Conservation (phyloP, 2,797 vertebrate genomes). For the Sciurus vulgaris region DNA sequence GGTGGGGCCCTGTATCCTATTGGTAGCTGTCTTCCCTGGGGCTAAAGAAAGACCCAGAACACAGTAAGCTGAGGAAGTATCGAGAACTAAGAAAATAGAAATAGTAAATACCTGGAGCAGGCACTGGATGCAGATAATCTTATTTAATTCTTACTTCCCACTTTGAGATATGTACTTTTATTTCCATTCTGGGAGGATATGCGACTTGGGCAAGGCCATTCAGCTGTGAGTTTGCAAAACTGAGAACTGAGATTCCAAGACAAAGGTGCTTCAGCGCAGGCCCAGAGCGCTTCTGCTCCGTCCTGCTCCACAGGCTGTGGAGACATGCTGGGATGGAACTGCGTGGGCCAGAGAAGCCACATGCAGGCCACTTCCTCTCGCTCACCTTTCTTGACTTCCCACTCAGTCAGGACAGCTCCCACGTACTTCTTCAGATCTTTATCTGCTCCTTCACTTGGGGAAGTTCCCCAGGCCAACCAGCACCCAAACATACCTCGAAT, state of each 20-base stretch:
- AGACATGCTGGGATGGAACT: neutral
- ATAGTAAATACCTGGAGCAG: neutral
- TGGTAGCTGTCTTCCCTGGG: neutral
- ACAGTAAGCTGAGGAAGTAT: neutral
- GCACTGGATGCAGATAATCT: neutral
- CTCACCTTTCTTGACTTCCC: constrained; percentile 30
- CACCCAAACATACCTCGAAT: neutral
- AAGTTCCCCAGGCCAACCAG: constrained; percentile 39
- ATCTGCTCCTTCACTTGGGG: constrained; percentile 46
- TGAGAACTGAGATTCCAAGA: neutral
- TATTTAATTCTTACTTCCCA: accelerated
- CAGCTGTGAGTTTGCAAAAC: neutral
- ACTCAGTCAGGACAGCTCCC: constrained; percentile 52
- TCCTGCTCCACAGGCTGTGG: neutral
- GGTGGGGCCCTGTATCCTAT: neutral
- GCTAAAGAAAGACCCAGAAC: neutral
- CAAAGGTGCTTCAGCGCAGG: neutral
- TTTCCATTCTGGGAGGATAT: no score
- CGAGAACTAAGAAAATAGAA: neutral
- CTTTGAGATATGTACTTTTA: neutral
- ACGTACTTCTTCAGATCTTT: constrained; percentile 50
- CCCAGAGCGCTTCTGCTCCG: no score
- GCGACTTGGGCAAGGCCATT: neutral
- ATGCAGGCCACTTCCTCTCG: constrained; percentile 66
- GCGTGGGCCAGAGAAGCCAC: neutral